Conservation (phyloP, 2,113 vertebrate species). For the Anarhynchus alexandrinus region DNA sequence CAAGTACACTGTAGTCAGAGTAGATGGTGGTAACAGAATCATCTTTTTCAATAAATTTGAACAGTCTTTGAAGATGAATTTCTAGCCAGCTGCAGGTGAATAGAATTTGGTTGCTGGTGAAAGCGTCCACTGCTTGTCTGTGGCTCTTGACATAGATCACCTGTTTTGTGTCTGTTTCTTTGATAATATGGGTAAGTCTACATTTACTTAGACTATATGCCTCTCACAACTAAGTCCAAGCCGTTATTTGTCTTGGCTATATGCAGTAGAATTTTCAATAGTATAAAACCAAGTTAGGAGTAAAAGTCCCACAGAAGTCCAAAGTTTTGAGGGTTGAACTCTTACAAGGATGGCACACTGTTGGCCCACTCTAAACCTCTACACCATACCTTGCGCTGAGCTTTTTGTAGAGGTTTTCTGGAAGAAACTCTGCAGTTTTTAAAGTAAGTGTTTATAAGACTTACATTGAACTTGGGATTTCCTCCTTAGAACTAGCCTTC, state of each 20-base stretch:
- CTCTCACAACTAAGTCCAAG: neutral
- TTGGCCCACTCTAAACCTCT: neutral
- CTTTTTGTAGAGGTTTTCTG: neutral
- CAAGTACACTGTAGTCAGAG: neutral
- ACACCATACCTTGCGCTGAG: neutral
- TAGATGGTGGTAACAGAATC: neutral
- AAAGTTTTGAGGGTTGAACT: neutral
- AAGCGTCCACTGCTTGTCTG: neutral
- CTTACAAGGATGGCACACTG: neutral
- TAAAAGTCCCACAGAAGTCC: neutral
- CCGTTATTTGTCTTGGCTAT: rapidly evolving
- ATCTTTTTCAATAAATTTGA: neutral
- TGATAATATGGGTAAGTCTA: neutral
- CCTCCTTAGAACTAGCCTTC: neutral
- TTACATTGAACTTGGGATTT: neutral
- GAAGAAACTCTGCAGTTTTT: neutral
- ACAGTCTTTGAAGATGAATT: neutral
- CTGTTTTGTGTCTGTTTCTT: neutral
- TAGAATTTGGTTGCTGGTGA: neutral
- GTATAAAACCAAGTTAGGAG: neutral
- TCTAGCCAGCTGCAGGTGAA: neutral
- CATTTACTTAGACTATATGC: neutral
- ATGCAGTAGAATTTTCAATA: neutral
- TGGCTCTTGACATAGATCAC: neutral
- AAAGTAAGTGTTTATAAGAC: neutral